These are phyloP conservation scores for Ammospiza nelsoni DNA, from an alignment of 2,113 vertebrate species.

Conservation along the genomic window DNA sequence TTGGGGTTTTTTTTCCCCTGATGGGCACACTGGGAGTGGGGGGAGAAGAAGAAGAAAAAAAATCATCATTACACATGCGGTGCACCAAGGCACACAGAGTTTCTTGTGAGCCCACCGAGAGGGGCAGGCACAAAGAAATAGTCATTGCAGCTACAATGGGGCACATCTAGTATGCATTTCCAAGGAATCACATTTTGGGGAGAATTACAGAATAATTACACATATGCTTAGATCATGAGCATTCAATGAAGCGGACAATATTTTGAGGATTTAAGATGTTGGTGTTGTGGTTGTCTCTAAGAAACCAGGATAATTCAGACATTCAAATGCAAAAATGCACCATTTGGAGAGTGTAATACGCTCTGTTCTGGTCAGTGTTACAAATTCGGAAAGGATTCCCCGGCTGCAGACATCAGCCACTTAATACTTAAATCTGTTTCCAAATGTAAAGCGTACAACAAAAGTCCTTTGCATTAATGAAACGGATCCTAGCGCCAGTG, in stretches of 20 bases:
- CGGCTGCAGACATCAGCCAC: conserved; percentile 83
- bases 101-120: conserved; percentile 82
- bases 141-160: conserved; percentile 85
- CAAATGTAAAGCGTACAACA: conserved; percentile 85
- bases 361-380: conserved; percentile 87
- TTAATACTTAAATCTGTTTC: conserved; percentile 91
- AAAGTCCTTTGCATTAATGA: conserved; percentile 83
- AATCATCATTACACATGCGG: conserved; percentile 78
- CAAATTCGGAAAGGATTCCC: conserved; percentile 87
- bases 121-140: conserved; percentile 86
- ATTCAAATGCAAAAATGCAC: conserved; percentile 91
- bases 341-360: conserved; percentile 87
- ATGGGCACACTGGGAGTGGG: conserved; percentile 12
- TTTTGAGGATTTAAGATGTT: conserved; percentile 96
- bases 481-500: conserved; percentile 66
- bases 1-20: background rate
- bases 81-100: conserved; percentile 78
- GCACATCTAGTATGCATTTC: conserved; percentile 82
- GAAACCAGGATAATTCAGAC: conserved; percentile 87
- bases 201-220: conserved; percentile 94
- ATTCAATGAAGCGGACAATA: conserved; percentile 91
- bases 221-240: conserved; percentile 91
- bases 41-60: conserved; percentile 14
- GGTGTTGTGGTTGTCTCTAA: conserved; percentile 87
- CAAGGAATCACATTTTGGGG: conserved; percentile 89